Conservation (phyloP, 1,140 invertebrate genomes). For the Diprion similis region DNA sequence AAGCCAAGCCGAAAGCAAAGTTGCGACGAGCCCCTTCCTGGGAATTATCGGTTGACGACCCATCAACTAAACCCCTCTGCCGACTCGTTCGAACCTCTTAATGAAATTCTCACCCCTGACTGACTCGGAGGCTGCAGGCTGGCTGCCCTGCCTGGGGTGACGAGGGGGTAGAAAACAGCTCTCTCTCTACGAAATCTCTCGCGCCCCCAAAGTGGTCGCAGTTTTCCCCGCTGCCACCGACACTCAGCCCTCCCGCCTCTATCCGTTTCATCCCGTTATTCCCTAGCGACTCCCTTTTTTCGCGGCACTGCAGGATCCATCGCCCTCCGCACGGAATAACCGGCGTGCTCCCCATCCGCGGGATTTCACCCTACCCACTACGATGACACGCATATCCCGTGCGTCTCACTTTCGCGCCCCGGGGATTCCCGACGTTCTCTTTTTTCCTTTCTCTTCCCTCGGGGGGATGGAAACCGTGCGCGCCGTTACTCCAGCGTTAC, state of each 20-base stretch:
- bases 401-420: conserved; percentile 51
- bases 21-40: conserved; percentile 39
- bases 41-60: conserved; percentile 64
- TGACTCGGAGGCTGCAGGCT: conserved; percentile 51
- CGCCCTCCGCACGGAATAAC: too few relatives aligned
- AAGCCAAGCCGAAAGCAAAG: conserved; percentile 4
- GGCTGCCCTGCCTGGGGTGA: conserved; percentile 39
- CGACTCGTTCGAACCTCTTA: conserved; percentile 65
- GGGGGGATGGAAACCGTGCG: neutral
- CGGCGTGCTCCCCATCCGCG: too few relatives aligned
- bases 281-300: conserved; percentile 44
- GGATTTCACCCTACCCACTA: conserved; percentile 39
- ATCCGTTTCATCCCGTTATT: conserved; percentile 6
- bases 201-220: conserved; percentile 58
- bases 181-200: conserved; percentile 54
- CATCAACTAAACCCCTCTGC: conserved; percentile 62
- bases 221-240: conserved; percentile 49
- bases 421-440: too few relatives aligned
- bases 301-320: conserved; percentile 44
- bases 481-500: neutral
- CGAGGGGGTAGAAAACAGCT: conserved; percentile 20
- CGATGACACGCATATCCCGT: conserved; percentile 51
- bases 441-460: neutral
- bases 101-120: conserved; percentile 66
- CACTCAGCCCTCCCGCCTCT: conserved; percentile 12